These are phyloP conservation scores for Drosophila lacteicornis DNA, from an alignment of 1,140 invertebrate genomes.

Conservation along the genomic window DNA sequence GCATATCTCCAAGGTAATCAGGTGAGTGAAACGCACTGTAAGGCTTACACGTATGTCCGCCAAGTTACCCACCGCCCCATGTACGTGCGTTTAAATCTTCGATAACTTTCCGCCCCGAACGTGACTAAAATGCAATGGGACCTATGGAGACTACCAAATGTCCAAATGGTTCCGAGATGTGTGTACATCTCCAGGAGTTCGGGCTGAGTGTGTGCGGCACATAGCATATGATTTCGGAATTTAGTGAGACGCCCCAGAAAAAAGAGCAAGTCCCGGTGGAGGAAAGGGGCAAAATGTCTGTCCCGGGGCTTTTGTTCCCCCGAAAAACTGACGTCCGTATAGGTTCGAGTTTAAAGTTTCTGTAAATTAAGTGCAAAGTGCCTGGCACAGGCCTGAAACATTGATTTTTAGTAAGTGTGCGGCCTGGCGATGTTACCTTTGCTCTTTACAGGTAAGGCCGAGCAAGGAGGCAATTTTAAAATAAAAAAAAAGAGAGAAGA, in stretches of 20 bases:
- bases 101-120: slow-evolving; percentile 73
- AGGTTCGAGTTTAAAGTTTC: slow-evolving; percentile 35
- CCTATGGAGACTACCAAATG: slow-evolving; percentile 54
- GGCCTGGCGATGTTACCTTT: not conserved
- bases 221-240: slow-evolving; percentile 29
- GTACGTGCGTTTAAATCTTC: slow-evolving; percentile 82
- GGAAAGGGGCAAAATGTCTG: slow-evolving; percentile 14
- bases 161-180: slow-evolving; percentile 32
- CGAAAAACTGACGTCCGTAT: slow-evolving; percentile 7
- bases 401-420: slow-evolving; percentile 56
- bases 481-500: too few species aligned
- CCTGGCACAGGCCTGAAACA: slow-evolving; percentile 40
- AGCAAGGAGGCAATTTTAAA: not conserved
- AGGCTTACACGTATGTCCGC: not conserved
- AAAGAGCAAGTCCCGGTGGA: not conserved
- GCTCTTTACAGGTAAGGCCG: not conserved
- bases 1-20: slow-evolving; percentile 3
- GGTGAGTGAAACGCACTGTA: slow-evolving; percentile 24
- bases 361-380: slow-evolving; percentile 66
- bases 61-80: slow-evolving; percentile 49
- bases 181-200: slow-evolving; percentile 18
- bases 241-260: slow-evolving; percentile 7
- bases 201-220: slow-evolving; percentile 2
- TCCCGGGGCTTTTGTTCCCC: slow-evolving; percentile 33
- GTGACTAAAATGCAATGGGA: slow-evolving; percentile 78